Base-by-base conservation (phyloP, 2,797 vertebrate genomes). In the Chromis chromis region DNA sequence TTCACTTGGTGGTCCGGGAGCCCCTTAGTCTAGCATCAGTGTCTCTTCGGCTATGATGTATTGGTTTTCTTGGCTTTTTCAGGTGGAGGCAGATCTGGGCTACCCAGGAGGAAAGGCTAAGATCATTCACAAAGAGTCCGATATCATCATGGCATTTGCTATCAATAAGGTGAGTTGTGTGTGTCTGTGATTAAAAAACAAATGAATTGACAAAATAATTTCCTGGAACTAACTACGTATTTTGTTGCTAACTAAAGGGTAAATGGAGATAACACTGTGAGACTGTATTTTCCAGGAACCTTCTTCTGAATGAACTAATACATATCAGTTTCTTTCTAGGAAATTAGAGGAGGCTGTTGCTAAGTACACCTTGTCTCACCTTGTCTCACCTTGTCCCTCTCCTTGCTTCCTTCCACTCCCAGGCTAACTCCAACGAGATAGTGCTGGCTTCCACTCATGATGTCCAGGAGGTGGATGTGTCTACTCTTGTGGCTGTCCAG, bases 101-200 rank as follows among this genome's bases (percentile, higher is more conserved):
- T 99, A 98, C 79, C 98, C 98, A n/a, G 97, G 98, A 79, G 96
- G 97, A 70, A 99, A 98, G 85, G 98, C 98, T 71, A 99, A 97
- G 93, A 92, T 99, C 73, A 96, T 99, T 88, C 98, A 99, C 87
- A 99, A 99, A 90, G 98, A 99, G 63, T 98, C 98, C 0, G 98
- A 99, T 86, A 98, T 98, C 87, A 98, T 99, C 85, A 98, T 99
- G 97, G 98, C 98, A 1, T 99, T 99, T 89, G 94, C 97, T 21
- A 95, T 99, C 86, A 99, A 99, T 87, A 97, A 96, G 96, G 98
- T 98, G 90, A 74, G 69, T 40, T 24, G 14, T 10, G 33, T 12
- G 33, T 33, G 9, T 58, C 22, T 75, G n/a, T 59, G 10, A 40
- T 11, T 10, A 13, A 7, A 46, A 14, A 21, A n/a, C n/a, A n/a